phyloP scores from a whole-genome alignment of 2,113 vertebrate genomes.

The Charadrius vociferus region DNA sequence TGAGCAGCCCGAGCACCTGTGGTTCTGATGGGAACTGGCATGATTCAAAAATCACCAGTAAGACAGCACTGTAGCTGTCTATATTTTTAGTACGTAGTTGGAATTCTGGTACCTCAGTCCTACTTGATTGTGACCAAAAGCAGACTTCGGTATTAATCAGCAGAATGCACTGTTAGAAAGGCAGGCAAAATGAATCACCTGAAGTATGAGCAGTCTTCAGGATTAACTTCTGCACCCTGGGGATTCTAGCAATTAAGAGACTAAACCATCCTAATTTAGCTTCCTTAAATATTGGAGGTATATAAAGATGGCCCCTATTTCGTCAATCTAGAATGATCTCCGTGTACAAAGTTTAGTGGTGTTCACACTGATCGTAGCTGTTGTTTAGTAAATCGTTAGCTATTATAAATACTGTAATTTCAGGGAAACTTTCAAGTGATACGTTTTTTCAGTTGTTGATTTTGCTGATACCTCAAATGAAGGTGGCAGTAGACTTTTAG shows the following conservation, averaged over 20 bases:
- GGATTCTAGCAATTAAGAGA: neutral
- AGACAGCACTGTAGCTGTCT: neutral
- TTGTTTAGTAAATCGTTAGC: neutral
- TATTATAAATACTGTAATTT: neutral
- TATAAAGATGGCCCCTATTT: neutral
- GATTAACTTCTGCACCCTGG: neutral
- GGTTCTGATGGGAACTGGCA: neutral
- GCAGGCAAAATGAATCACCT: neutral
- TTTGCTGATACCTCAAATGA: neutral
- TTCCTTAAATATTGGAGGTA: neutral
- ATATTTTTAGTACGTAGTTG: accelerated
- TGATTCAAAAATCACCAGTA: neutral
- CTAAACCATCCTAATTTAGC: neutral
- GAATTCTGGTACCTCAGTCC: neutral
- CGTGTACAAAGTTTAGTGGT: neutral
- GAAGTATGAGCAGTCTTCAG: neutral
- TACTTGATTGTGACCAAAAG: neutral
- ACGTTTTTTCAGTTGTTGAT: neutral
- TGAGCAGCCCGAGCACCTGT: neutral
- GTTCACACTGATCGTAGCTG: neutral
- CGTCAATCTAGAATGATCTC: neutral
- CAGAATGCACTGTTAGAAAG: neutral
- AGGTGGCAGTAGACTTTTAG: neutral
- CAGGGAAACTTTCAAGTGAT: neutral
- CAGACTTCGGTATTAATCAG: neutral